Conservation (phyloP, 2,888 invertebrate species). For the Eupithecia abbreviata region DNA sequence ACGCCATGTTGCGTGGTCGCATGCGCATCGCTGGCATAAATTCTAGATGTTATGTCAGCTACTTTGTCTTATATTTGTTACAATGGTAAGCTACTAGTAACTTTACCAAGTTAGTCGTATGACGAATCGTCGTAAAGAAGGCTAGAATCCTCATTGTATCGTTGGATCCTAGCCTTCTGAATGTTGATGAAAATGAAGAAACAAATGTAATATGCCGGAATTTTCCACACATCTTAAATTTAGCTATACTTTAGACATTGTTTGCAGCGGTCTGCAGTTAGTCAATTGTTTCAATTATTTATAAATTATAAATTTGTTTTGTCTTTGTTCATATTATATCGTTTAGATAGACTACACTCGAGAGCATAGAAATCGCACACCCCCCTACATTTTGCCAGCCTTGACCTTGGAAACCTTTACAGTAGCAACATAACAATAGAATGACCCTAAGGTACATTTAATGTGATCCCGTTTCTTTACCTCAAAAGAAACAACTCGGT, state of each 20-base stretch:
- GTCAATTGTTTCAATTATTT: neutral
- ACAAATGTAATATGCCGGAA: neutral
- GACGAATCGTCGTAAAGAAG: neutral
- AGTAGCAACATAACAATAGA: too few species aligned
- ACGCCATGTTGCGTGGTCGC: slow-evolving; percentile 34
- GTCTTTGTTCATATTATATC: neutral
- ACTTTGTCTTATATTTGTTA: neutral
- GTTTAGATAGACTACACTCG: neutral
- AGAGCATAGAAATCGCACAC: too few species aligned
- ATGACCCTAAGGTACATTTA: too few species aligned
- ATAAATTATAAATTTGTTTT: too few species aligned
- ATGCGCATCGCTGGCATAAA: slow-evolving; percentile 32
- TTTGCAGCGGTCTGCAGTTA: neutral
- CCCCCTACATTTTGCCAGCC: too few species aligned
- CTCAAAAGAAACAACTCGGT: too few species aligned
- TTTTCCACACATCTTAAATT: neutral
- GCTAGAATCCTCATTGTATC: too few species aligned
- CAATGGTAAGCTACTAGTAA: neutral
- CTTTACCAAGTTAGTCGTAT: neutral
- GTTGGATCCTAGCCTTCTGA: neutral
- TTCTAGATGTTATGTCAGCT: slow-evolving; percentile 29
- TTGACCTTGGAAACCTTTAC: too few species aligned
- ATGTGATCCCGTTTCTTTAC: too few species aligned
- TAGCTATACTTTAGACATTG: neutral
- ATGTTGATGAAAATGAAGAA: neutral